Evolutionary conservation across 2,797 vertebrate species (phyloP).

Genomic region (Bradypodion ventrale): DNA sequence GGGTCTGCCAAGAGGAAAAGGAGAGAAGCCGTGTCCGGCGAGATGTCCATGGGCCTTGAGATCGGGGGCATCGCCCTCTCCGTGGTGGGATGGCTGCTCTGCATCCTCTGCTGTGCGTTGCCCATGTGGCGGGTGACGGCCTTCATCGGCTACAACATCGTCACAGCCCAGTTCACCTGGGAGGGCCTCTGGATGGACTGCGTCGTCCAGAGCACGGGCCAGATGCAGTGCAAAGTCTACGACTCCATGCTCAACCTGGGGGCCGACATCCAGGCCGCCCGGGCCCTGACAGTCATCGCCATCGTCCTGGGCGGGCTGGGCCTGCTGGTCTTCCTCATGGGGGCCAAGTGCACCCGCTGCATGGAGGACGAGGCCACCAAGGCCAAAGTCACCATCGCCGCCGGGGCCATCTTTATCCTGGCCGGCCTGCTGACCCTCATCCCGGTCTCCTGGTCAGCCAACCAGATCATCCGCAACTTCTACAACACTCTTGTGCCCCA

Average conservation of each 20-base stretch:
- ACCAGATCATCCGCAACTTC: conserved; percentile 93
- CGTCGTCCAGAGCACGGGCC: conserved; percentile 89
- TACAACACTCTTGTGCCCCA: conserved; percentile 86
- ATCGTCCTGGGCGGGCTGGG: conserved; percentile 86
- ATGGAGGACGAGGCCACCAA: conserved; percentile 90
- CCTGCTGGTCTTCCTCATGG: conserved; percentile 86
- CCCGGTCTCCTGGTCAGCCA: conserved; percentile 92
- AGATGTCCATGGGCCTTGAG: conserved; percentile 92
- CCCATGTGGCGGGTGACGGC: conserved; percentile 93
- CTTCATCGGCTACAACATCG: conserved; percentile 93
- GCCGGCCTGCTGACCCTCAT: conserved; percentile 88
- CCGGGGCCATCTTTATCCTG: conserved; percentile 88
- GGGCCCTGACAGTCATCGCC: conserved; percentile 87
- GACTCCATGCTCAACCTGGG: conserved; percentile 87
- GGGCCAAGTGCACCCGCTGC: conserved; percentile 94
- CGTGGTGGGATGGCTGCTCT: conserved; percentile 88
- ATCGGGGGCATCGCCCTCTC: conserved; percentile 85
- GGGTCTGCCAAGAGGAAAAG: no score
- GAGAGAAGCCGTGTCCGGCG: no score
- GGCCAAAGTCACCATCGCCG: conserved; percentile 90
- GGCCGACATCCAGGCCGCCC: conserved; percentile 89
- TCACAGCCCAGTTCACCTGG: conserved; percentile 89
- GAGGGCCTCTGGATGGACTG: conserved; percentile 92
- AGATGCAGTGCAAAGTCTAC: conserved; percentile 91
- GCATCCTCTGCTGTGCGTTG: conserved; percentile 85